Percentiles rank a stretch among this genome's conserved stretches.
Conservation (phyloP, 1,140 invertebrate species). For the Pseudomyrmex gracilis region DNA sequence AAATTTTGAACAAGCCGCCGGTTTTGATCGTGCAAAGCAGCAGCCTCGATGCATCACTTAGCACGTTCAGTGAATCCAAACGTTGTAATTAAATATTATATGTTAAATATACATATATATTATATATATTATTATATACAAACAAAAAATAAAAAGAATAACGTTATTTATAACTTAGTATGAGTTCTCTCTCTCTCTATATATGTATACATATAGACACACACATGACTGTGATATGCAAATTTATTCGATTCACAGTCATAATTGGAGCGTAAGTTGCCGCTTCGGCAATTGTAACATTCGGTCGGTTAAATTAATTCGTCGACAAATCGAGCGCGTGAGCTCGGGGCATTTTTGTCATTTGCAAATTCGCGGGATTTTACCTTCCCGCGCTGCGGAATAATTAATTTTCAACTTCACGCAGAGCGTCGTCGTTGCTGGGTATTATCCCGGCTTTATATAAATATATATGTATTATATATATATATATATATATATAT, state of each 20-base stretch:
- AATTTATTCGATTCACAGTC: slow-evolving; percentile 19
- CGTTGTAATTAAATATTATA: not conserved
- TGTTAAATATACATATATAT: no score
- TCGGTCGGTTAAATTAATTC: slow-evolving; percentile 22
- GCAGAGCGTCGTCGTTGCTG: not conserved
- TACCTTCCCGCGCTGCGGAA: slow-evolving; percentile 7
- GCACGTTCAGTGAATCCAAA: not conserved
- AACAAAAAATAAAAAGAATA: no score
- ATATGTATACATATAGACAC: no score
- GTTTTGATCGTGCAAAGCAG: not conserved
- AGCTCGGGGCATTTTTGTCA: not conserved
- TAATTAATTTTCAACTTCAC: slow-evolving; percentile 50
- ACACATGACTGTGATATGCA: not conserved
- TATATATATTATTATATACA: no score
- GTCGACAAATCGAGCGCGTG: slow-evolving; percentile 15
- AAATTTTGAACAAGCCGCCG: not conserved
- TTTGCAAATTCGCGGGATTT: slow-evolving; percentile 24
- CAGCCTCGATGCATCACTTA: not conserved
- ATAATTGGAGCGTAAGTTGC: not conserved
- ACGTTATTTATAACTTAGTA: no score
- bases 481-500: slow-evolving; percentile 31
- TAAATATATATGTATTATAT: slow-evolving; percentile 22
- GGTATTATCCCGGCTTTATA: slow-evolving; percentile 30
- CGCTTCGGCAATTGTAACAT: not conserved
- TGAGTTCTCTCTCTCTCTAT: no score